These are phyloP conservation scores for Gymnarchus niloticus DNA, from an alignment of 2,113 vertebrate genomes.

Conservation along the genomic window DNA sequence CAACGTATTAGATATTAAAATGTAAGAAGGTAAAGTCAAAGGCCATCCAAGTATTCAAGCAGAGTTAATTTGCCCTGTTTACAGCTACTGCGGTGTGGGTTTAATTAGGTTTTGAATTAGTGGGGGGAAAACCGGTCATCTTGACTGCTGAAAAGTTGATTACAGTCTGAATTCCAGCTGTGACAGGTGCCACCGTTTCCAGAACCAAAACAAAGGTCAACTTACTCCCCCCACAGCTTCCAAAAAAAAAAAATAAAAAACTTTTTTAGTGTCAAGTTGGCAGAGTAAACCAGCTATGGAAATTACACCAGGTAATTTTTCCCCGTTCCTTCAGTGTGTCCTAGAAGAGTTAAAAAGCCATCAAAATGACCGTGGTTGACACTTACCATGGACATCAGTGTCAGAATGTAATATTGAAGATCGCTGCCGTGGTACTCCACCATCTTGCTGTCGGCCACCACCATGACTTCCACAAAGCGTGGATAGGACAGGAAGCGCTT, in stretches of 20 bases:
- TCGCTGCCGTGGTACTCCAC: conserved; percentile 87
- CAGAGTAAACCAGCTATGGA: conserved; percentile 47
- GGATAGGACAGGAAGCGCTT: conserved; percentile 96
- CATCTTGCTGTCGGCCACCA: conserved; percentile 95
- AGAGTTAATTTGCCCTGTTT: conserved; percentile 22
- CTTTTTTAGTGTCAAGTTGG: conserved; percentile 46
- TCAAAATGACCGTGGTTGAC: conserved; percentile 24
- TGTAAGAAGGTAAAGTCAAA: not conserved
- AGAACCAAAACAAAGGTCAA: conserved; percentile 60
- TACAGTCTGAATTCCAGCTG: conserved; percentile 42
- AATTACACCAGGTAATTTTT: conserved; percentile 59
- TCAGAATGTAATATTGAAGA: conserved; percentile 94
- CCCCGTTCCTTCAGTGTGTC: conserved; percentile 52
- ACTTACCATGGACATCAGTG: conserved; percentile 98
- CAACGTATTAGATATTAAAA: not conserved
- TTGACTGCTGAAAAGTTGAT: conserved; percentile 41
- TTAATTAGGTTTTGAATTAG: conserved; percentile 19
- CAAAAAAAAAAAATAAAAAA: conserved; percentile 33
- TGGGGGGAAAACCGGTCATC: conserved; percentile 35
- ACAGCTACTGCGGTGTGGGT: not conserved
- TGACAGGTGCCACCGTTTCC: conserved; percentile 44
- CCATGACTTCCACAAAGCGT: conserved; percentile 96
- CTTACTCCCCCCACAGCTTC: conserved; percentile 33
- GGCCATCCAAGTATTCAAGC: not conserved
- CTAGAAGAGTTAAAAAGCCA: not conserved